Conservation (phyloP, 2,888 invertebrate species). For the Sphaerophoria rueppellii region DNA sequence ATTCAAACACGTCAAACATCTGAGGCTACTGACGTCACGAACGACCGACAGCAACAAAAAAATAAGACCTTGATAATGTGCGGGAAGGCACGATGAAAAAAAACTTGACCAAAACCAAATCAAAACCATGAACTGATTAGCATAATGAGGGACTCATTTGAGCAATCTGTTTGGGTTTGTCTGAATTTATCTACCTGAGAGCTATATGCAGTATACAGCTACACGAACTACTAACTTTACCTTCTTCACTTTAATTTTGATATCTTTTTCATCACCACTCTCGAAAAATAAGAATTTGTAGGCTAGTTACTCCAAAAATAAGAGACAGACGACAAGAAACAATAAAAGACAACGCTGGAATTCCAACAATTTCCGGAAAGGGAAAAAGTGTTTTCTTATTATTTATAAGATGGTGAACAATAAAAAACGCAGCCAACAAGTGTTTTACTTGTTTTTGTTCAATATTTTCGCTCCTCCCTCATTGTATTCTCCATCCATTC, state of each 20-base stretch:
- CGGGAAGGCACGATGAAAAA: not conserved
- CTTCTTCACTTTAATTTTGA: slow-evolving; percentile 43
- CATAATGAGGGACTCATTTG: slow-evolving; percentile 60
- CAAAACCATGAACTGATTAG: slow-evolving; percentile 41
- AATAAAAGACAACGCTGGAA: slow-evolving; percentile 54
- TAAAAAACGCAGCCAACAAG: slow-evolving; percentile 64
- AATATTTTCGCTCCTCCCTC: slow-evolving; percentile 60
- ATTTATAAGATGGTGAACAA: slow-evolving; percentile 49
- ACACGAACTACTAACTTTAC: too few relatives aligned
- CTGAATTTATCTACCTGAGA: slow-evolving; percentile 33
- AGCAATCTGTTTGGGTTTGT: slow-evolving; percentile 27
- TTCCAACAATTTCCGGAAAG: slow-evolving; percentile 70
- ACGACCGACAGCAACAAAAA: slow-evolving; percentile 5
- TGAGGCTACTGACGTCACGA: slow-evolving; percentile 55
- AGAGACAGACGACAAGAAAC: slow-evolving; percentile 28
- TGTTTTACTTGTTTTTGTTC: slow-evolving; percentile 52
- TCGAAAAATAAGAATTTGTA: slow-evolving; percentile 2
- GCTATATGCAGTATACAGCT: not conserved
- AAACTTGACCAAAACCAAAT: slow-evolving; percentile 19
- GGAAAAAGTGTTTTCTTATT: slow-evolving; percentile 29
- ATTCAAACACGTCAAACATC: slow-evolving; percentile 42
- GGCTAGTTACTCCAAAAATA: not conserved
- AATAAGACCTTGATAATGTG: not conserved
- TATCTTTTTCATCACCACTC: slow-evolving; percentile 45
- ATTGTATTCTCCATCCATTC: slow-evolving; percentile 18